A percentile compares a stretch with the other conserved stretches of the same genome.
Conservation (phyloP, 2,113 vertebrate genomes). For the Rhizomys pruinosus region DNA sequence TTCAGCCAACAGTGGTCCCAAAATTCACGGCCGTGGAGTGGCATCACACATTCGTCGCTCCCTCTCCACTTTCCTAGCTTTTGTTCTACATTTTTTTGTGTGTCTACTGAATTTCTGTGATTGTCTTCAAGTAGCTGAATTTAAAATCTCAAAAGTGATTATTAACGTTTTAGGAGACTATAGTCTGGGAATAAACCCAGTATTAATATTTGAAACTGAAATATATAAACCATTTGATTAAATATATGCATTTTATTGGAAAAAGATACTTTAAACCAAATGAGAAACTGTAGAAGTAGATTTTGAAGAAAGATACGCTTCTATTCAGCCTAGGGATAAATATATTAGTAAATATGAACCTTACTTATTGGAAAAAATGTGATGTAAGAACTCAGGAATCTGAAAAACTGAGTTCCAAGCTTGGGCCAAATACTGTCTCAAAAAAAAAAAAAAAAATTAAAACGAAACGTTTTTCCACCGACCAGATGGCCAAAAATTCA, state of each 20-base stretch:
- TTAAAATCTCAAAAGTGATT: too few relatives aligned
- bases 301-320: neutral
- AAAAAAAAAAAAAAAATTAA: neutral
- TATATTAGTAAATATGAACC: neutral
- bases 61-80: neutral
- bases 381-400: neutral
- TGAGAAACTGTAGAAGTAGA: neutral
- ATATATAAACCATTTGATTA: neutral
- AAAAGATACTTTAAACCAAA: conserved; percentile 15
- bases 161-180: neutral
- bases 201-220: neutral
- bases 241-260: neutral
- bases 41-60: neutral
- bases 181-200: neutral
- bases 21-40: neutral
- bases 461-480: neutral
- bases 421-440: too few relatives aligned
- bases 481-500: conserved; percentile 1
- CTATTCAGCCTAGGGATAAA: neutral
- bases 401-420: too few relatives aligned
- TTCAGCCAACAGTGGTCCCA: too few relatives aligned
- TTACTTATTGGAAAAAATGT: conserved; percentile 36
- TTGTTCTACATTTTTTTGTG: neutral
- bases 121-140: too few relatives aligned
- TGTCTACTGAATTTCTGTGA: too few relatives aligned